phyloP scores from a whole-genome alignment of 2,888 invertebrate species.

The Sinopyrophorus schimmeli region DNA sequence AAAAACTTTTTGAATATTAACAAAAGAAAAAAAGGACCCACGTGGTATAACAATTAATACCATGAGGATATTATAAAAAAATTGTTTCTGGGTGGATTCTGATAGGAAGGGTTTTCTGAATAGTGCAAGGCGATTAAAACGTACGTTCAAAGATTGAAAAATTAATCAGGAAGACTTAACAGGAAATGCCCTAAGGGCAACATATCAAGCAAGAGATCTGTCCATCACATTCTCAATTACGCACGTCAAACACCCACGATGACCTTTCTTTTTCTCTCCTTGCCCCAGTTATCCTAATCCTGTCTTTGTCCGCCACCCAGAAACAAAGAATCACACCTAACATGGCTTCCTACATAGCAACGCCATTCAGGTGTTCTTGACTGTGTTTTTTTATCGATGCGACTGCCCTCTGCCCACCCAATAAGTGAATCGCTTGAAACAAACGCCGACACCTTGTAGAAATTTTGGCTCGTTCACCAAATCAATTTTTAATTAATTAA shows the following conservation, averaged over 20 bases:
- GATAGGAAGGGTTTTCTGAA: too few relatives aligned
- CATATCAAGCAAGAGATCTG: slow-evolving; percentile 40
- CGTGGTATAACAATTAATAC: too few relatives aligned
- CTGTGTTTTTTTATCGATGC: slow-evolving; percentile 49
- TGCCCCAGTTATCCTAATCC: slow-evolving; percentile 26
- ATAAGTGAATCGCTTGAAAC: slow-evolving; percentile 52
- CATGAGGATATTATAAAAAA: too few relatives aligned
- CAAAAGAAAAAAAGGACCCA: too few relatives aligned
- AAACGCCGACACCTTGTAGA: slow-evolving; percentile 51
- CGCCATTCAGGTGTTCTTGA: slow-evolving; percentile 54
- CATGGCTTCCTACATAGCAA: slow-evolving; percentile 54
- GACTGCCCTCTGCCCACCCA: slow-evolving; percentile 54
- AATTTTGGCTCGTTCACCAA: slow-evolving; percentile 34
- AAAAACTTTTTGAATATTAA: too few relatives aligned
- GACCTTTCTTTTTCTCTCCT: slow-evolving; percentile 27
- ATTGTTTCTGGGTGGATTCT: too few relatives aligned
- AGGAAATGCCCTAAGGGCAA: slow-evolving; percentile 16
- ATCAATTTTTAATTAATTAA: not conserved
- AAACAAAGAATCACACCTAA: slow-evolving; percentile 53
- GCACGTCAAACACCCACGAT: slow-evolving; percentile 43
- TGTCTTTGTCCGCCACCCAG: slow-evolving; percentile 53
- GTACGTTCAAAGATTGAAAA: too few relatives aligned
- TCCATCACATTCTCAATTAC: slow-evolving; percentile 50
- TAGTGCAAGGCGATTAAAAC: too few relatives aligned
- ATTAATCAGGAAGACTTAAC: too few relatives aligned